Evolutionary conservation across 2,888 invertebrate species (phyloP).

Genomic region (Troides oblongomaculatus): DNA sequence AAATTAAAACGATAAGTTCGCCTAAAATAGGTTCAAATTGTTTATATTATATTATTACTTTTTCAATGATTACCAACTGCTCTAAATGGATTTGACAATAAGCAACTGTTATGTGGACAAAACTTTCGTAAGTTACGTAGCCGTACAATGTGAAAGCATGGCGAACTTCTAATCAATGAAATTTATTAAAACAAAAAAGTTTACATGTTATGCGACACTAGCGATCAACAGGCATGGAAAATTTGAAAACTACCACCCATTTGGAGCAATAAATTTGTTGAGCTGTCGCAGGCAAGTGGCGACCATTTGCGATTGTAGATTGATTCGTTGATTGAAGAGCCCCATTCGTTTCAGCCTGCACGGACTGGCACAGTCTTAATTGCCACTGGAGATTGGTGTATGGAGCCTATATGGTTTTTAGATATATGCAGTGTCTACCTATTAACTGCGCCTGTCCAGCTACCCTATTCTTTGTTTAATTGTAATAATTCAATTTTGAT

Average conservation of each 20-base stretch:
- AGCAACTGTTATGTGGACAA: background rate
- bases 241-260: constrained; percentile 74
- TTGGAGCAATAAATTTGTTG: constrained; percentile 73
- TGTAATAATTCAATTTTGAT: background rate
- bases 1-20: background rate
- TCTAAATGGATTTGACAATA: background rate
- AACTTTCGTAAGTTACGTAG: too few relatives aligned
- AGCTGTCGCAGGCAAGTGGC: constrained; percentile 76
- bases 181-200: constrained; percentile 22
- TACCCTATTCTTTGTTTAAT: background rate
- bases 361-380: constrained; percentile 71
- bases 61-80: background rate
- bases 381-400: constrained; percentile 73
- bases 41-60: background rate
- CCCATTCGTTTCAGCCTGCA: constrained; percentile 73
- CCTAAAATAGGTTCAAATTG: background rate
- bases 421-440: constrained; percentile 32
- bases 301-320: constrained; percentile 75
- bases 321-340: constrained; percentile 80
- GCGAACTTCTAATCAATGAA: background rate
- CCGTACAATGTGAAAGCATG: background rate
- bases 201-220: constrained; percentile 40
- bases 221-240: constrained; percentile 70
- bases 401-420: constrained; percentile 39
- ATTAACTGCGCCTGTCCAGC: background rate